A percentile compares a stretch with the other conserved stretches of the same genome.
Conservation (phyloP, 2,113 vertebrate genomes). For the Lagopus leucura region DNA sequence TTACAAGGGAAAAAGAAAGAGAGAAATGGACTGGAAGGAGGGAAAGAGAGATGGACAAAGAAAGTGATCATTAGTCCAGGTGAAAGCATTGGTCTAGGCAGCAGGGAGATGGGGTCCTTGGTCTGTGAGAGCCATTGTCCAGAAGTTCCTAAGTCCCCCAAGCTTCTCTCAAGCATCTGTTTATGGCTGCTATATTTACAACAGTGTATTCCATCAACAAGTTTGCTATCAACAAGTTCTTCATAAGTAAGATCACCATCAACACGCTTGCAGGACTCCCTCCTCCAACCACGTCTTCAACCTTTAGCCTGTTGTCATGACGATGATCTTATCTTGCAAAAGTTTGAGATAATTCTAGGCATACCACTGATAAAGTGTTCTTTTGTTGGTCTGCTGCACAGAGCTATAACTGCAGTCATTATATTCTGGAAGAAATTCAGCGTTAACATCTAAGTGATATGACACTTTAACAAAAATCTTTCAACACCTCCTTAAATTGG, state of each 20-base stretch:
- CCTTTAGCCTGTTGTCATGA: background rate
- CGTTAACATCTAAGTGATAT: background rate
- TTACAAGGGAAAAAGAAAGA: background rate
- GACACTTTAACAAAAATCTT: constrained; percentile 17
- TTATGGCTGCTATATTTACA: background rate
- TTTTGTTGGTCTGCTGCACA: background rate
- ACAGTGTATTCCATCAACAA: too few relatives aligned
- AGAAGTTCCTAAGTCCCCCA: background rate
- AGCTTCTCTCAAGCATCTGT: background rate
- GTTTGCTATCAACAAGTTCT: background rate
- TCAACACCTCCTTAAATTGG: background rate
- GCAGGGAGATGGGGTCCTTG: too few relatives aligned
- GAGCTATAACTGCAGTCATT: background rate
- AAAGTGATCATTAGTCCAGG: background rate
- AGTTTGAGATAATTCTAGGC: background rate
- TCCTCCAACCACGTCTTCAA: background rate
- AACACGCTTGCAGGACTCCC: background rate
- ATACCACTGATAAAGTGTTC: background rate
- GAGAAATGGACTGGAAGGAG: too few relatives aligned
- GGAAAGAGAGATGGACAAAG: background rate
- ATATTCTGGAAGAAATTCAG: constrained; percentile 27
- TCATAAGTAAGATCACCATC: background rate
- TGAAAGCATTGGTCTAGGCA: background rate
- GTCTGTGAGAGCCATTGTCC: background rate
- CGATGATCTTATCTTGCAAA: background rate